A percentile compares a stretch with the other conserved stretches of the same genome.
Conservation (phyloP, 2,797 vertebrate genomes). For the Trachurus trachurus region DNA sequence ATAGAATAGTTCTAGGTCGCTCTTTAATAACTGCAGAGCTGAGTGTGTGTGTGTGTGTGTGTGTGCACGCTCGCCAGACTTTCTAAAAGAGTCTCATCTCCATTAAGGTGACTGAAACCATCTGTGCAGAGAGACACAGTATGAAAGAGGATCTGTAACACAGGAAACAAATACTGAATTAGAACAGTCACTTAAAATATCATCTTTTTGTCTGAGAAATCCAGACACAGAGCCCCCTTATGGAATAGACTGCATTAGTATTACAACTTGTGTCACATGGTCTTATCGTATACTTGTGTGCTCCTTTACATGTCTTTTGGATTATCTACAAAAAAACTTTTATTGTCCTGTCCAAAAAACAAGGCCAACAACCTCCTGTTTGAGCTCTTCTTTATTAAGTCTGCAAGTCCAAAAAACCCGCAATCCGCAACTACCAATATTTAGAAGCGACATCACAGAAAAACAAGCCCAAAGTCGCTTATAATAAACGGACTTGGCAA, state of each 20-base stretch:
- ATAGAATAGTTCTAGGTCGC: constrained; percentile 74
- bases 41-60: constrained; percentile 5
- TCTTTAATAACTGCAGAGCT: constrained; percentile 55
- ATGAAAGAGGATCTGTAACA: not conserved
- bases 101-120: constrained; percentile 25
- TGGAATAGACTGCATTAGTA: too few relatives aligned
- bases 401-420: too few relatives aligned
- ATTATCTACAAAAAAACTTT: constrained; percentile 50
- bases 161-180: not conserved
- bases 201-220: not conserved
- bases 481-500: too few relatives aligned
- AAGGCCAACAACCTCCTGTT: constrained; percentile 60
- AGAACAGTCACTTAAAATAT: not conserved
- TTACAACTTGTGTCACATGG: not conserved
- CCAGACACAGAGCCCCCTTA: not conserved
- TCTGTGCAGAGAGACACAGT: not conserved
- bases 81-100: constrained; percentile 24
- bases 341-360: constrained; percentile 51
- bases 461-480: too few relatives aligned
- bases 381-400: constrained; percentile 58
- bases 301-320: not conserved
- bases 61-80: not conserved
- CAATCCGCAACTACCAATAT: too few relatives aligned
- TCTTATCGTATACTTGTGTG: constrained; percentile 1
- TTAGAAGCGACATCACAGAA: too few relatives aligned